Evolutionary conservation across 2,797 vertebrate species (phyloP), one percentile per base, ranked within the genome.

Genomic region (Rhynchotus rufescens): DNA sequence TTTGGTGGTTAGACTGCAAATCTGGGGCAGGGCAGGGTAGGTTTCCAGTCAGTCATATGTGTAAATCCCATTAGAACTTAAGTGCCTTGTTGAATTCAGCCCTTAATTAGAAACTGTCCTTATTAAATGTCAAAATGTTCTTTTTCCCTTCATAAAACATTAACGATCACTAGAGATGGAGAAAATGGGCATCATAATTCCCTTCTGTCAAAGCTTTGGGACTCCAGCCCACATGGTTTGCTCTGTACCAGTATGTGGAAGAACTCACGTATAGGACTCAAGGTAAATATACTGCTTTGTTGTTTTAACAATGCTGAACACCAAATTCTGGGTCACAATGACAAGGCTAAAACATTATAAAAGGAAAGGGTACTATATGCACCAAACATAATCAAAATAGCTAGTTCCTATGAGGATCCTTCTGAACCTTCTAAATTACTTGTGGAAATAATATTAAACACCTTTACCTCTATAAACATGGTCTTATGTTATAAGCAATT

Each of bases 91-190:
- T 85, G 73, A 92, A 76, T 80, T 69, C 38, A 61, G 81, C 61
- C 42, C 13, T 83, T 92, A 94, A 92, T 91, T 93, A 92, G 88
- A 88, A 94, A 86, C 78, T 84, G 54, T 88, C 88, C 86, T 92
- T 78, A 90, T 36, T 19, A 72, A 92, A 94, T 92, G 81, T 82
- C 72, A 94, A 80, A 96, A 91, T 84, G 66, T 91, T 93, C 88
- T 42, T 90, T 92, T 95, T 80, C 52, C 72, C 69, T 88, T 93
- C 84, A 88, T 93, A 75, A 93, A 96, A 92, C 59, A 85, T 92
- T 93, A 90, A 91, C 1, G 2, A 75, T 21, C 81, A 26, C 45
- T 26, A 79, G 68, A 92, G 47, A 60, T 75, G 54, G 59, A 96
- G 88, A 80, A 96, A 94, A 93, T 82, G 76, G 51, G 34, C 30